These are phyloP conservation scores for Drepana arcuata DNA, from an alignment of 1,140 invertebrate genomes.

Conservation along the genomic window DNA sequence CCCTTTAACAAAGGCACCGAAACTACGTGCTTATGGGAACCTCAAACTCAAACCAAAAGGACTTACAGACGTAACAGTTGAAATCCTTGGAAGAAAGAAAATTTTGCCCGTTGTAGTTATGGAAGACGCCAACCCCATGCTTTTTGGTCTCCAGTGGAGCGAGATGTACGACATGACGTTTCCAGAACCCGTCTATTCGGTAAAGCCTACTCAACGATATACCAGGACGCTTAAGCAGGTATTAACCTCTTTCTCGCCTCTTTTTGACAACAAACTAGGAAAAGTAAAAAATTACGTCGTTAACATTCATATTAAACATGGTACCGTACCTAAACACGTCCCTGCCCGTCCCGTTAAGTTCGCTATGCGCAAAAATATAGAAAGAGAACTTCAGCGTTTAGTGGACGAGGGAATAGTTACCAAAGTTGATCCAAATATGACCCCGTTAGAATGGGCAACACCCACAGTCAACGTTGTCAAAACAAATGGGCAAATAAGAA, in stretches of 20 bases:
- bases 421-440: no score
- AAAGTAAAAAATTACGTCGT: constrained; percentile 6
- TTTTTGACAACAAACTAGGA: constrained; percentile 3
- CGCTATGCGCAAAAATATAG: constrained; percentile 5
- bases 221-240: no score
- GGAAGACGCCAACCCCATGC: constrained; percentile 1
- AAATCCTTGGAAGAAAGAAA: constrained; percentile 2
- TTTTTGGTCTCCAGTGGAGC: constrained; percentile 1
- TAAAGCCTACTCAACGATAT: background rate
- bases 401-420: constrained; percentile 4
- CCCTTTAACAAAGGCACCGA: constrained; percentile 2
- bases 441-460: no score
- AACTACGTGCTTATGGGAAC: constrained; percentile 6
- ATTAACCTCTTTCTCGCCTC: no score
- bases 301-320: constrained; percentile 4
- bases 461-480: constrained; percentile 9
- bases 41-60: constrained; percentile 6
- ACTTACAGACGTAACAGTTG: constrained; percentile 2
- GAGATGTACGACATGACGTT: background rate
- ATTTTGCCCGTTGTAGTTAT: constrained; percentile 5
- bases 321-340: constrained; percentile 1
- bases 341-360: constrained; percentile 4
- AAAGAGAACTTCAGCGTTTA: constrained; percentile 4
- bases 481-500: constrained; percentile 2
- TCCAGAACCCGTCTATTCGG: background rate